Percentiles rank a stretch among this genome's conserved stretches.
Conservation (phyloP, 2,888 invertebrate species). For the Unio pictorum region DNA sequence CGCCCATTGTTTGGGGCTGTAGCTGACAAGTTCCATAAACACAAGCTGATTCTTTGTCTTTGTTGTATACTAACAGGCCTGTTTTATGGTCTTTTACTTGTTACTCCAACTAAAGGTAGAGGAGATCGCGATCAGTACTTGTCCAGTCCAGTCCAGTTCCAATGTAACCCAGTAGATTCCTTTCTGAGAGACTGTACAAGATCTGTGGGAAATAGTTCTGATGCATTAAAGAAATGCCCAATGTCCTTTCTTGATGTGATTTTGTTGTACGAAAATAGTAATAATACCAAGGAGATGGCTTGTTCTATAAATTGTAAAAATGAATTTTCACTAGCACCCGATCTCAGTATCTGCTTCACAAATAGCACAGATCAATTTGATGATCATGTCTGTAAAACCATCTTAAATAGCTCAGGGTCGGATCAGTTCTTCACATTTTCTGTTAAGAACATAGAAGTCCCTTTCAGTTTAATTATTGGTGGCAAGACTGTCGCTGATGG, state of each 20-base stretch:
- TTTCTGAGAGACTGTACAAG: conserved; percentile 50
- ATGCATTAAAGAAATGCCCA: neutral
- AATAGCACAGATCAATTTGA: conserved; percentile 16
- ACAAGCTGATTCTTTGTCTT: conserved; percentile 86
- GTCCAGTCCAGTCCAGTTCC: conserved; percentile 16
- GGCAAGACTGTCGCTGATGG: conserved; percentile 8
- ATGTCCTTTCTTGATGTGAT: conserved; percentile 4
- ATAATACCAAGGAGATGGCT: conserved; percentile 9
- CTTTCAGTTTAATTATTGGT: conserved; percentile 14
- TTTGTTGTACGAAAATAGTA: conserved; percentile 3
- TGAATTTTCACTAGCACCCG: conserved; percentile 12
- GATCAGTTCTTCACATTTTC: conserved; percentile 12
- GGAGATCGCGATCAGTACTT: neutral
- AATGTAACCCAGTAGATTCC: conserved; percentile 53
- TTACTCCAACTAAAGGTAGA: conserved; percentile 58
- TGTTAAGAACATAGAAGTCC: conserved; percentile 16
- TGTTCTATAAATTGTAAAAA: conserved; percentile 28
- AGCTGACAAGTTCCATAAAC: conserved; percentile 84
- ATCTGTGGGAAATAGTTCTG: neutral
- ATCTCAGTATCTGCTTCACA: conserved; percentile 35
- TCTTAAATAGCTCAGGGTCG: conserved; percentile 22
- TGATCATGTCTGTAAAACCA: conserved; percentile 18
- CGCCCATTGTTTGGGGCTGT: conserved; percentile 84
- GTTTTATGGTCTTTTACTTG: conserved; percentile 84
- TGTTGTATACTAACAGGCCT: conserved; percentile 84